A percentile compares a stretch with the other conserved stretches of the same genome.
Conservation (phyloP, 2,888 invertebrate species). For the Orthosia incerta region DNA sequence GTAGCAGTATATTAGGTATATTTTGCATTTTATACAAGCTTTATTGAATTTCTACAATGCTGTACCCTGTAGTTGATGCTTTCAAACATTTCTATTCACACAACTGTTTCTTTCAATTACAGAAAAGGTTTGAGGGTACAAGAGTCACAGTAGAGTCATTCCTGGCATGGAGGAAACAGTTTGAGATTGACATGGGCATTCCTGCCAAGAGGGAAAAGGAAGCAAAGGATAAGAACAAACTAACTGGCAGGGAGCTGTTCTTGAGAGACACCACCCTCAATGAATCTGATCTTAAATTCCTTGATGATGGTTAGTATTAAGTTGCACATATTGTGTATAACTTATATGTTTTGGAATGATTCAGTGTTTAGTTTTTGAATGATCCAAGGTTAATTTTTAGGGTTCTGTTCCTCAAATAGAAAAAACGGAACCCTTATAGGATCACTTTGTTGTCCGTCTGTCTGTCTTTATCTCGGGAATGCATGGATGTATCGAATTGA, state of each 20-base stretch:
- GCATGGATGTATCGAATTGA: too few relatives aligned
- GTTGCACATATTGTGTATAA: background rate
- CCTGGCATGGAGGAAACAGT: conserved; percentile 97
- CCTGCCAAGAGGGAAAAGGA: conserved; percentile 93
- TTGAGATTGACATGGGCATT: conserved; percentile 97
- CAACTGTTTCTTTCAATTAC: conserved; percentile 51
- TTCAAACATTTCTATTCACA: background rate
- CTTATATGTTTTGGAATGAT: background rate
- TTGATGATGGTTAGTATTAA: conserved; percentile 94
- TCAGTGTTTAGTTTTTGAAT: background rate
- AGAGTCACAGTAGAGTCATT: conserved; percentile 98
- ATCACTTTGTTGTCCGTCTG: too few relatives aligned
- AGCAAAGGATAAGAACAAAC: conserved; percentile 94
- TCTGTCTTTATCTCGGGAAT: too few relatives aligned
- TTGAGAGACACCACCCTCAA: conserved; percentile 97
- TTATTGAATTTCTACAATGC: background rate
- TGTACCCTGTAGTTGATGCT: too few relatives aligned
- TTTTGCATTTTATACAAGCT: background rate
- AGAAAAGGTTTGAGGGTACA: conserved; percentile 99
- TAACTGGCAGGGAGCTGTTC: conserved; percentile 98
- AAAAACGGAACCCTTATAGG: too few relatives aligned
- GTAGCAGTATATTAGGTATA: too few relatives aligned
- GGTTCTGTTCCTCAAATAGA: too few relatives aligned
- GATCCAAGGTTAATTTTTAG: too few relatives aligned
- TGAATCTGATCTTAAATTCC: conserved; percentile 98